Percentiles rank a stretch among this genome's conserved stretches.
phyloP scores from a whole-genome alignment of 2,888 invertebrate genomes.

The Ormyrus rosae region DNA sequence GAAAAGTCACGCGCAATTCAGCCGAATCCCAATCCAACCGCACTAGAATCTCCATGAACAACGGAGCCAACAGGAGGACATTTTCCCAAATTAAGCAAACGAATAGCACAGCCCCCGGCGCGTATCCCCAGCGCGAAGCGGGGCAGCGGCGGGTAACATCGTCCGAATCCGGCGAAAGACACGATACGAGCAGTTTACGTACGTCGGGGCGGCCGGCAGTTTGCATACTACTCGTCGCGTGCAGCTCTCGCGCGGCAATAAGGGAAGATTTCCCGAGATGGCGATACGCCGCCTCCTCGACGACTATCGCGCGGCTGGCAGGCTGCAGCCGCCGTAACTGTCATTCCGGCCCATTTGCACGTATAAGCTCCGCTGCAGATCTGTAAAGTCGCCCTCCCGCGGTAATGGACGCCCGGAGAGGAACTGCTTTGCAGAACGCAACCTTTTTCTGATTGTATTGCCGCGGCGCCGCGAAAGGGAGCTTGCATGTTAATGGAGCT shows the following conservation, averaged over 20 bases:
- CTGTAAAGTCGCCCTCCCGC: too few species aligned
- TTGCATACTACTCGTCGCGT: constrained; percentile 8
- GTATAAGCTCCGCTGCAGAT: constrained; percentile 15
- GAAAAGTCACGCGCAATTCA: too few species aligned
- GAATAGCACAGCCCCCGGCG: not conserved
- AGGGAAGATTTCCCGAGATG: constrained; percentile 56
- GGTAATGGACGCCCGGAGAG: too few species aligned
- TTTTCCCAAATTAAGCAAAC: constrained; percentile 10
- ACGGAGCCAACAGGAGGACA: too few species aligned
- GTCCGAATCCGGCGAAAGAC: constrained; percentile 16
- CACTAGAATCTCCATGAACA: too few species aligned
- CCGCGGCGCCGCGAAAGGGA: too few species aligned
- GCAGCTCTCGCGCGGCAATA: constrained; percentile 41
- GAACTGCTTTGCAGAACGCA: too few species aligned
- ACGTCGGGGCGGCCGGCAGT: not conserved
- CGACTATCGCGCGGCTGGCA: not conserved
- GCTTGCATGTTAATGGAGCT: too few species aligned
- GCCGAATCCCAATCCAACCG: too few species aligned
- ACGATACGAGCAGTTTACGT: constrained; percentile 25
- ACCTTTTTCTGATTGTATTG: too few species aligned
- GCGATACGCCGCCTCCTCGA: constrained; percentile 31
- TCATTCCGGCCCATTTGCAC: constrained; percentile 43
- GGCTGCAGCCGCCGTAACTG: not conserved
- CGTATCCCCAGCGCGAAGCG: not conserved
- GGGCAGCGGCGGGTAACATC: not conserved